Evolutionary conservation across 2,888 invertebrate species (phyloP), one percentile per base, ranked within the genome.

Genomic region (Yponomeuta plumbellus): DNA sequence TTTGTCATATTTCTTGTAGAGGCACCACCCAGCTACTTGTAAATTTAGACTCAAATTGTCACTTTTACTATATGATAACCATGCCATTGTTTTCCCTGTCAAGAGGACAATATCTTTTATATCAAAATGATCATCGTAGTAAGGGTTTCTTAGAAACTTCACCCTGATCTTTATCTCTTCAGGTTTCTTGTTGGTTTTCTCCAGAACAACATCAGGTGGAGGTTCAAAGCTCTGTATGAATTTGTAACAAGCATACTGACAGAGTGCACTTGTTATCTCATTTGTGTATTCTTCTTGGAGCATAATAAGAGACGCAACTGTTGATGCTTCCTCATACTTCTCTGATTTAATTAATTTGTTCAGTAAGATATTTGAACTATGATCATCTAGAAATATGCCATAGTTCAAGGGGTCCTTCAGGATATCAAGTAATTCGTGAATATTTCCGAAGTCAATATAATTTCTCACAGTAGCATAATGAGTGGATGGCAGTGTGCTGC

Each of bases 51-150:
- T 92, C 8, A 94, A 71, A 68, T 88, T 78, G 71, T 93, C 88
- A 66, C 86, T 76, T 69, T 85, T 76, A 68, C 79, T 75, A 72
- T 91, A 87, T 3, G 94, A 93, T 68, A 94, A 92, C 85, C 93
- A 92, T 52, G 92, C 90, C 65, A 98, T 85, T 2, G 97, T 96
- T 90, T 98, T 98, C 0, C 98, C 98, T 64, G 96, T 92, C 58
- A 97, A 86, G 76, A 94, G 92, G 34, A 92, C 81, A 8, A 94
- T 93, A 71, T 96, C 94, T 68, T 84, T 92, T 22, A 98, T 91
- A 84, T 97, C 97, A 87, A 97, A 97, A 83, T 98, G 98, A 77
- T 97, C 96, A 88, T 98, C 98, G 85, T 95, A 95, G 80, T 92
- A 96, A 0, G 95, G 94, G 80, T 97, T 97, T 74, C 96, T 92